Percentiles rank a stretch among this genome's conserved stretches.
These are phyloP conservation scores for Thymelicus acteon DNA, from an alignment of 2,888 invertebrate species.

Conservation along the genomic window DNA sequence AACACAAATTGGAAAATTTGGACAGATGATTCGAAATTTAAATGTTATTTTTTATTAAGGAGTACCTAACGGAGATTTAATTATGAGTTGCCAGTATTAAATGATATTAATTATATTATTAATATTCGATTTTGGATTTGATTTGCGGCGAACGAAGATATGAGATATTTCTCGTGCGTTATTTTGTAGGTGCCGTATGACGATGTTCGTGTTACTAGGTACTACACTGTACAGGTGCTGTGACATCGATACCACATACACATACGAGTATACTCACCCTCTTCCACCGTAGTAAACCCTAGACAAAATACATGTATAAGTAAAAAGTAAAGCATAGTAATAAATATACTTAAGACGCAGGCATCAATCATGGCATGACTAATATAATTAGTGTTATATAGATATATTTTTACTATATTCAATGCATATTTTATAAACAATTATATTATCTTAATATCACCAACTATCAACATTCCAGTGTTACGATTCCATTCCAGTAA, in stretches of 20 bases:
- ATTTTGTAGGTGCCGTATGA: constrained; percentile 22
- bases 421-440: not conserved
- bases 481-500: not conserved
- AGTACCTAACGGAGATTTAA: not conserved
- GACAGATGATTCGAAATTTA: constrained; percentile 1
- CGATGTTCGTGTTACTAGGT: constrained; percentile 26
- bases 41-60: not conserved
- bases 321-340: constrained; percentile 34
- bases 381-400: too few relatives aligned
- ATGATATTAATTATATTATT: constrained; percentile 14
- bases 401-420: not conserved
- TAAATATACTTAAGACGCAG: not conserved
- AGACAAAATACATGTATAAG: constrained; percentile 57
- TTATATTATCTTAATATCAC: not conserved
- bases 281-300: constrained; percentile 74
- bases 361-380: constrained; percentile 12
- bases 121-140: not conserved
- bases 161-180: constrained; percentile 26
- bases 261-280: constrained; percentile 71
- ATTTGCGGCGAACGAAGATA: constrained; percentile 8
- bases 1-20: not conserved
- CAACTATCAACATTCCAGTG: constrained; percentile 1
- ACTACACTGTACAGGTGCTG: constrained; percentile 44
- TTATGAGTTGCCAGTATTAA: constrained; percentile 26
- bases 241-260: constrained; percentile 44